Conservation (phyloP, 2,797 vertebrate genomes). For the Tympanoctomys barrerae region DNA sequence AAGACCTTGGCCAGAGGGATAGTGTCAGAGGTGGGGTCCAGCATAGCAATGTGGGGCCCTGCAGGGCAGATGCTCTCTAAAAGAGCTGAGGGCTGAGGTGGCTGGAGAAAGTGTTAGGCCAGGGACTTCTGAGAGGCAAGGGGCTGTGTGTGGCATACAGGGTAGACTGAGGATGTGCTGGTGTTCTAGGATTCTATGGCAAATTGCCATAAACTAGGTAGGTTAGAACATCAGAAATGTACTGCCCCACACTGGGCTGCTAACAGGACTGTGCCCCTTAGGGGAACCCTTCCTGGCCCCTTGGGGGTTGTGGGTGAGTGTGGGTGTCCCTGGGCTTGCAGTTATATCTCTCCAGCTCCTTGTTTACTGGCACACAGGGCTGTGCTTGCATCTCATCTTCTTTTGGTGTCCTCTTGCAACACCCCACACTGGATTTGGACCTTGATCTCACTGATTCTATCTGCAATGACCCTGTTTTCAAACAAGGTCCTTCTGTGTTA, state of each 20-base stretch:
- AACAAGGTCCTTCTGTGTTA: neutral
- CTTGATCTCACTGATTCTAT: neutral
- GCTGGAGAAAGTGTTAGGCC: neutral
- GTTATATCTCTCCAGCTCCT: neutral
- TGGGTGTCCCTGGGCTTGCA: neutral
- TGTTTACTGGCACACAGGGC: neutral
- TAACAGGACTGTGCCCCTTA: neutral
- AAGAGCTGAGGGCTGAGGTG: neutral
- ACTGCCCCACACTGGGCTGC: neutral
- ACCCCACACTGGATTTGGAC: neutral
- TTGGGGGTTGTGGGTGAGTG: neutral
- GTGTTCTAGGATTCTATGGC: neutral
- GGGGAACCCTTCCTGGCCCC: neutral
- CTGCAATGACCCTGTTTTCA: neutral
- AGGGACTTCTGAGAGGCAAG: neutral
- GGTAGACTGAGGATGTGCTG: neutral
- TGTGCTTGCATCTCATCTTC: neutral
- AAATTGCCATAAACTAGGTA: neutral
- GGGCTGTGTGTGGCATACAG: neutral
- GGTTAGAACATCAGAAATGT: neutral
- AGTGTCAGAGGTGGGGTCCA: neutral
- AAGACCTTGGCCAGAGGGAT: too few species aligned
- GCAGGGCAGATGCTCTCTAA: neutral
- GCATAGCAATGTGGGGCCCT: neutral
- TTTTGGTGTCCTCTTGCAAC: neutral